These are phyloP conservation scores for Antidorcas marsupialis DNA, from an alignment of 2,113 vertebrate species.

Conservation along the genomic window DNA sequence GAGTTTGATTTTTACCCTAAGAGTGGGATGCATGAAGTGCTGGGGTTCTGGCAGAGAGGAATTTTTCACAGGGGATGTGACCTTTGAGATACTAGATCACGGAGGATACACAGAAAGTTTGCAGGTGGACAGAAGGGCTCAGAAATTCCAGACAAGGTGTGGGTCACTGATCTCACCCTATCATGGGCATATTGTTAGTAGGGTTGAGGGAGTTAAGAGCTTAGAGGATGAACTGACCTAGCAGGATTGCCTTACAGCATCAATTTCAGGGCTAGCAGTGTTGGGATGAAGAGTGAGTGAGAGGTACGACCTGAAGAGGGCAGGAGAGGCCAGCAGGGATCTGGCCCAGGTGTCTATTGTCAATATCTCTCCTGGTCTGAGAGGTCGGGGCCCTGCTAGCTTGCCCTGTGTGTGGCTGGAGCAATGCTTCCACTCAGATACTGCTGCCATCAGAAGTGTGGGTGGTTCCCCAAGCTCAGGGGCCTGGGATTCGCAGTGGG, in stretches of 20 bases:
- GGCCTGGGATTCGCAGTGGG: not conserved
- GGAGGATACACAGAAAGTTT: not conserved
- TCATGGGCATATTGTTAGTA: not conserved
- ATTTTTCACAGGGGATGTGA: not conserved
- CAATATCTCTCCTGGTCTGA: not conserved
- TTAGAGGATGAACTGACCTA: not conserved
- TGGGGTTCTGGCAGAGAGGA: accelerated
- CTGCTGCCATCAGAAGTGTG: not conserved
- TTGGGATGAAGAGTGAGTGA: not conserved
- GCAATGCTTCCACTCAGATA: not conserved
- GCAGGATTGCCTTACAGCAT: not conserved
- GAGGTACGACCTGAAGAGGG: not conserved
- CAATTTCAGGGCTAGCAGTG: not conserved
- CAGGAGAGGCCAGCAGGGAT: not conserved
- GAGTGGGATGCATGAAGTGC: no score
- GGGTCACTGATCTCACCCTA: not conserved
- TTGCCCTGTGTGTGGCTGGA: not conserved
- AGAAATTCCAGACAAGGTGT: not conserved
- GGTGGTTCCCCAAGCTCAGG: not conserved
- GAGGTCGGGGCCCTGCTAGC: not conserved
- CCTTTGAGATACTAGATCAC: not conserved
- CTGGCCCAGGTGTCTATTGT: not conserved
- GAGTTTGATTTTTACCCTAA: not conserved
- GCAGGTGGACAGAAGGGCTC: not conserved
- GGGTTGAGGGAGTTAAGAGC: not conserved